phyloP scores from a whole-genome alignment of 2,888 invertebrate genomes.

The Leptinotarsa peninsularis region DNA sequence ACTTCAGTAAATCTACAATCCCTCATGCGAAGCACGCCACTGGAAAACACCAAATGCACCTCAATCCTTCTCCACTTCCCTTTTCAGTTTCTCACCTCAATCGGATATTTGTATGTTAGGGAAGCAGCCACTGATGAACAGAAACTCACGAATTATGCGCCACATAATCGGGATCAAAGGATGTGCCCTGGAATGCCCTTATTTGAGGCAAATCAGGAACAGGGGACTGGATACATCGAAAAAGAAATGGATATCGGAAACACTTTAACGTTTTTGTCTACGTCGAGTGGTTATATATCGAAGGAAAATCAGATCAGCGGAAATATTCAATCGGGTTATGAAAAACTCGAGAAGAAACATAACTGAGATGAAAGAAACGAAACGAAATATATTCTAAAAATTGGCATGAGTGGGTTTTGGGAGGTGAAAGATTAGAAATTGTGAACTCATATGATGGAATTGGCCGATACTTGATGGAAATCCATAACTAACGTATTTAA shows the following conservation, averaged over 20 bases:
- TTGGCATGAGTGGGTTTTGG: too few species aligned
- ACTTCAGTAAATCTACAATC: not conserved
- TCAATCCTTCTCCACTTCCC: slow-evolving; percentile 3
- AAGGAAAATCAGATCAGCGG: not conserved
- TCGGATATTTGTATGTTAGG: slow-evolving; percentile 29
- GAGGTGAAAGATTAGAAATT: too few species aligned
- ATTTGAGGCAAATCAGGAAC: slow-evolving; percentile 29
- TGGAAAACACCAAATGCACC: not conserved
- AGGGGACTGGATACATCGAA: slow-evolving; percentile 5
- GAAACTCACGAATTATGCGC: slow-evolving; percentile 24
- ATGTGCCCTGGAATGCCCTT: slow-evolving; percentile 24
- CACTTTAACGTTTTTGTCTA: not conserved
- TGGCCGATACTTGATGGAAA: too few species aligned
- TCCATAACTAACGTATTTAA: too few species aligned
- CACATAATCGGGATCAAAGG: slow-evolving; percentile 29
- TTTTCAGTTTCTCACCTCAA: slow-evolving; percentile 15
- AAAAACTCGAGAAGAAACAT: not conserved
- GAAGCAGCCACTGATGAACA: slow-evolving; percentile 19
- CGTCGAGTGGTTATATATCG: not conserved
- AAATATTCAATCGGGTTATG: slow-evolving; percentile 11
- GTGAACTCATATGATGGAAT: too few species aligned
- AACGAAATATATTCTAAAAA: not conserved
- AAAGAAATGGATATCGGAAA: not conserved
- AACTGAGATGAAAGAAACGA: not conserved
- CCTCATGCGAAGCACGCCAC: not conserved